Evolutionary conservation across 2,888 invertebrate genomes (phyloP).

Genomic region (Itoplectis maculator): DNA sequence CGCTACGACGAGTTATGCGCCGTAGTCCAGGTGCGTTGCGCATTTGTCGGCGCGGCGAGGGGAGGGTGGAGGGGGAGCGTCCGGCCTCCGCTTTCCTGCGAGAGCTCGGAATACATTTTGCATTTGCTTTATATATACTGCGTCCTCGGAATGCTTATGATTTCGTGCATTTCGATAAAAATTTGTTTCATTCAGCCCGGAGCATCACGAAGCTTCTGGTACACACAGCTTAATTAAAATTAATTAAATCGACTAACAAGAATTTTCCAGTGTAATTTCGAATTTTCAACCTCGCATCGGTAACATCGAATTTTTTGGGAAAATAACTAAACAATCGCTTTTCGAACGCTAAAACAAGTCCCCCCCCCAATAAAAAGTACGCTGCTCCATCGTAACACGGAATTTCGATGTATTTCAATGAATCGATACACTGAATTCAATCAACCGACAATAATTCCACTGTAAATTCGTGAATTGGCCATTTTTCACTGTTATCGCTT

Average conservation of each 20-base stretch:
- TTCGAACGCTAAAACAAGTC: background rate
- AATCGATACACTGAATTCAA: too few species aligned
- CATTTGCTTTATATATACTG: background rate
- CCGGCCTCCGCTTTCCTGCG: too few species aligned
- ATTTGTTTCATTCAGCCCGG: background rate
- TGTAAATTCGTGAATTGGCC: too few species aligned
- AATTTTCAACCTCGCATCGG: background rate
- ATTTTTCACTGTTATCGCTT: too few species aligned
- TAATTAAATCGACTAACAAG: background rate
- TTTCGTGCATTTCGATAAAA: background rate
- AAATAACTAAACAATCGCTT: background rate
- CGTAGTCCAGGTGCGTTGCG: background rate
- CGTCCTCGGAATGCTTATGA: background rate
- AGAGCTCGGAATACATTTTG: background rate
- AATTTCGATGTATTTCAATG: too few species aligned
- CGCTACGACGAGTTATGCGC: background rate
- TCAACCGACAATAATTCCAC: too few species aligned
- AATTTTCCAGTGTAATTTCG: background rate
- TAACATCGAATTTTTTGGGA: background rate
- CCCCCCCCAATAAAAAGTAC: too few species aligned
- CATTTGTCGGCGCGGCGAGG: too few species aligned
- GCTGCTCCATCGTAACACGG: too few species aligned
- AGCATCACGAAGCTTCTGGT: background rate
- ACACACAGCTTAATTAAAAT: background rate
- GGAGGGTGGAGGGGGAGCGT: background rate